phyloP scores from a whole-genome alignment of 2,888 invertebrate species.

The Marronus borbonicus region DNA sequence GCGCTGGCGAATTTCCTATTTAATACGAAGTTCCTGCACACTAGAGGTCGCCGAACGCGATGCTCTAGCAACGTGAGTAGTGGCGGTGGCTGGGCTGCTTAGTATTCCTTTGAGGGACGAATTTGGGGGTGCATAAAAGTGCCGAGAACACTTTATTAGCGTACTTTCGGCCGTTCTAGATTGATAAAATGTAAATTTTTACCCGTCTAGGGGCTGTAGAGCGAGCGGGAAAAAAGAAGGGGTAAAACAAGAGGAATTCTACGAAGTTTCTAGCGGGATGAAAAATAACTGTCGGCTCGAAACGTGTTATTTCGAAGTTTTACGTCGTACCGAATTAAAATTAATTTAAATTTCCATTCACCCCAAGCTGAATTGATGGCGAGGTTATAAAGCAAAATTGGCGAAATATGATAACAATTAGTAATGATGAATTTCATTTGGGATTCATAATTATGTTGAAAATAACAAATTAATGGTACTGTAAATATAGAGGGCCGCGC shows the following conservation, averaged over 20 bases:
- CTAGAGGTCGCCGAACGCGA: slow-evolving; percentile 7
- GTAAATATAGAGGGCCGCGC: no score
- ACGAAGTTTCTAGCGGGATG: not conserved
- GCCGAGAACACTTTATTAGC: slow-evolving; percentile 42
- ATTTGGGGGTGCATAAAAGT: slow-evolving; percentile 36
- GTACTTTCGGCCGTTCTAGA: slow-evolving; percentile 23
- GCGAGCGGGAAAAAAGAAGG: not conserved
- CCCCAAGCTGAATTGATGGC: not conserved
- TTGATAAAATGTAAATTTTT: slow-evolving; percentile 38
- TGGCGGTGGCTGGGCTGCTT: slow-evolving; percentile 11
- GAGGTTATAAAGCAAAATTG: not conserved
- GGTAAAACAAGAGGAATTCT: not conserved
- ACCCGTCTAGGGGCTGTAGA: no score
- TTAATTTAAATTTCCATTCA: no score
- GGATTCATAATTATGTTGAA: not conserved
- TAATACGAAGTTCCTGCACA: slow-evolving; percentile 12
- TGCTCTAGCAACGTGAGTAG: not conserved
- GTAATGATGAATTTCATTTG: no score
- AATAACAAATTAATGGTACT: no score
- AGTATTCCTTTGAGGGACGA: slow-evolving; percentile 45
- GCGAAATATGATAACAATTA: not conserved
- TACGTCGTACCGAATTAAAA: no score
- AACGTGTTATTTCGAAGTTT: no score
- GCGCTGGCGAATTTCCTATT: slow-evolving; percentile 5
- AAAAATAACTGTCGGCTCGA: no score